Evolutionary conservation across 1,140 invertebrate genomes (phyloP).

Genomic region (Radopholus similis): DNA sequence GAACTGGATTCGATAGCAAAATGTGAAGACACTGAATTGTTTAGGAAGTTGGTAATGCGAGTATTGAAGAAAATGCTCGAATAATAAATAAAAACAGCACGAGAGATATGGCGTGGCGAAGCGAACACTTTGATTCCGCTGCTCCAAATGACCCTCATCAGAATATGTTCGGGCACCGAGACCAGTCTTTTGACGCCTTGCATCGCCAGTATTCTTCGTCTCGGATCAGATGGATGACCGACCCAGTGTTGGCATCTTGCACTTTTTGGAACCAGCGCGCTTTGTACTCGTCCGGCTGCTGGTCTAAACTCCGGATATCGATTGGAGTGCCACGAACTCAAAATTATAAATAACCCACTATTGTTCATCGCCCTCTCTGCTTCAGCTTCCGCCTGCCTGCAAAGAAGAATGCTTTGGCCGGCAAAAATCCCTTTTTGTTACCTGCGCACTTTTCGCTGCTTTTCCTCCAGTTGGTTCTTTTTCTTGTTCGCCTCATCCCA

Average conservation of each 20-base stretch:
- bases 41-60: too few relatives aligned
- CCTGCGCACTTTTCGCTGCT: slow-evolving; percentile 71
- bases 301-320: slow-evolving; percentile 64
- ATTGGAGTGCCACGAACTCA: background rate
- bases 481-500: slow-evolving; percentile 92
- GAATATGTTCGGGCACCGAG: slow-evolving; percentile 79
- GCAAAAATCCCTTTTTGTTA: too few relatives aligned
- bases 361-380: slow-evolving; percentile 50
- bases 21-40: too few relatives aligned
- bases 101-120: too few relatives aligned
- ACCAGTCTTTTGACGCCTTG: slow-evolving; percentile 84
- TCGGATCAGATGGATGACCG: slow-evolving; percentile 77
- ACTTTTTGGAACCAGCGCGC: slow-evolving; percentile 86
- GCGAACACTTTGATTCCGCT: too few relatives aligned
- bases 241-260: slow-evolving; percentile 74
- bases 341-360: slow-evolving; percentile 4
- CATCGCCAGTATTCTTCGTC: slow-evolving; percentile 82
- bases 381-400: slow-evolving; percentile 55
- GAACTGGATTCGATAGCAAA: too few relatives aligned
- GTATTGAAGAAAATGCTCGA: too few relatives aligned
- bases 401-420: too few relatives aligned
- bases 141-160: too few relatives aligned
- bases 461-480: slow-evolving; percentile 88
- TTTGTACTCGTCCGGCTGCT: slow-evolving; percentile 72
- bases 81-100: too few relatives aligned